Evolutionary conservation across 2,797 vertebrate genomes (phyloP), one percentile per base, ranked within the genome.

Genomic region (Vireo griseus): DNA sequence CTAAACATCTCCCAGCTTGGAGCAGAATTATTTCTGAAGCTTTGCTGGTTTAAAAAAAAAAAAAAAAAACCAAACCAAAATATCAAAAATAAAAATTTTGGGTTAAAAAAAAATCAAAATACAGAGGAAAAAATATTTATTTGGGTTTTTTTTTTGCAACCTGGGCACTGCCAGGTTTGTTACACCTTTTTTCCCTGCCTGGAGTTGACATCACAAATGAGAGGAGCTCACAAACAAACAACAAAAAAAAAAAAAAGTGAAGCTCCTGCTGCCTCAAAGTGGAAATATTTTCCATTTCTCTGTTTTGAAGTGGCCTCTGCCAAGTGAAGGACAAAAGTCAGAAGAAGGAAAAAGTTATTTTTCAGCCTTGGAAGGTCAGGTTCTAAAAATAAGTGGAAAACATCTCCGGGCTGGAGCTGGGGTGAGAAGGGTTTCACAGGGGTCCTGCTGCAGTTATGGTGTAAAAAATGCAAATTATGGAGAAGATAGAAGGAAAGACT

Each of bases 311-410:
- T 1, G 24, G 58, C 6, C 79, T 72, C 87, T 90, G 95, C 96
- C 96, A 96, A 93, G 83, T 2, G 31, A 72, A 96, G 86, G 77
- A 94, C 96, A 96, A 92, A 96, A 95, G 83, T 96, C 90, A 95
- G 88, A 63, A 92, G 85, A 65, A 96, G 96, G 95, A 95, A 96
- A 95, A 96, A 79, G 79, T 96, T 79, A 94, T 91, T 96, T 95
- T 94, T 92, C 94, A 96, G 82, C 17, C 79, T 92, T 62, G 87
- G 68, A 96, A 95, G 94, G 94, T 96, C 93, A 92, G 85, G 52
- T 8, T 68, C 82, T 95, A 95, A 94, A 96, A 95, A 96, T 95
- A 95, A 93, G 18, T 86, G 93, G 40, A 95, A 96, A 95, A 93
- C 93, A 94, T 88, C 79, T 92, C 78, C 44, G 26, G 62, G 47